phyloP scores from a whole-genome alignment of 2,888 invertebrate genomes.

The Panopea generosa region DNA sequence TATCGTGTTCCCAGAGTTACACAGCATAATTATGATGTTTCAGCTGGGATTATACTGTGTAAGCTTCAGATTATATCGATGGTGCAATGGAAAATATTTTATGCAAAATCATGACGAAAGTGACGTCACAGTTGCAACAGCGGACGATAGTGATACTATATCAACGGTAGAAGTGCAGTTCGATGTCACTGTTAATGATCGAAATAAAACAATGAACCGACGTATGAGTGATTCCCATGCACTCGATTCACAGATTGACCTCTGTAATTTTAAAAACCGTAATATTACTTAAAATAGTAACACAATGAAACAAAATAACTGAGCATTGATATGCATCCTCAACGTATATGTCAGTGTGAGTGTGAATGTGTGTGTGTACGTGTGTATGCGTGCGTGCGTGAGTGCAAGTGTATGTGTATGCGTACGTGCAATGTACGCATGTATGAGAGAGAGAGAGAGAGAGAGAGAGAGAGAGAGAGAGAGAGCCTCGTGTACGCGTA shows the following conservation, averaged over 20 bases:
- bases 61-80: constrained; percentile 9
- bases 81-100: constrained; percentile 30
- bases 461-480: too few species aligned
- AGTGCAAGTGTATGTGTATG: too few species aligned
- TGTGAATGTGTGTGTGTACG: too few species aligned
- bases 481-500: too few species aligned
- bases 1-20: constrained; percentile 28
- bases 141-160: neutral
- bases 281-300: too few species aligned
- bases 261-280: constrained; percentile 4
- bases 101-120: neutral
- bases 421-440: too few species aligned
- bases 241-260: constrained; percentile 2
- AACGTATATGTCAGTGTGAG: too few species aligned
- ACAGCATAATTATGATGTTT: constrained; percentile 27
- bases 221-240: constrained; percentile 28
- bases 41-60: constrained; percentile 19
- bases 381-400: too few species aligned
- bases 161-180: neutral
- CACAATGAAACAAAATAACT: too few species aligned
- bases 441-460: too few species aligned
- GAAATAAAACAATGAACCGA: constrained; percentile 14
- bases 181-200: constrained; percentile 3
- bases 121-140: neutral
- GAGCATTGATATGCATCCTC: too few species aligned